Evolutionary conservation across 2,797 vertebrate species (phyloP).

Genomic region (Mus minutoides): DNA sequence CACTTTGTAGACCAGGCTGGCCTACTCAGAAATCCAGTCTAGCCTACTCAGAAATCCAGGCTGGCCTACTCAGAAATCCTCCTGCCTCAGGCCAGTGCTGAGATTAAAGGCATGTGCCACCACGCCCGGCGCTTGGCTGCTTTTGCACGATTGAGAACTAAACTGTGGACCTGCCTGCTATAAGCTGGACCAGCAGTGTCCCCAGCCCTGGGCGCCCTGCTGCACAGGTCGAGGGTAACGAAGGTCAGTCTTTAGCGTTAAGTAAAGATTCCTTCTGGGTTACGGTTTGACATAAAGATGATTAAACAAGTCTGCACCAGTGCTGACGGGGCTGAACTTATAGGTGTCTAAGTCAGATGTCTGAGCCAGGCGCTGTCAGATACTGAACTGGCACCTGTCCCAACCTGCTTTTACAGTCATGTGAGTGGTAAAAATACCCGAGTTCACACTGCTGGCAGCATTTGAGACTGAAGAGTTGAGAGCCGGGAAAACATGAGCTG

Average conservation of each 20-base stretch:
- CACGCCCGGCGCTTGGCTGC: too few species aligned
- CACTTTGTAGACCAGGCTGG: too few species aligned
- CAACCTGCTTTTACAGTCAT: conserved; percentile 8
- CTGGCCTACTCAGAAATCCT: too few species aligned
- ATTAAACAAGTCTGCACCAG: conserved; percentile 13
- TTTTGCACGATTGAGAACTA: neutral
- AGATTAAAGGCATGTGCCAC: too few species aligned
- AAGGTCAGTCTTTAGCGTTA: neutral
- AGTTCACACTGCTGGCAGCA: conserved; percentile 15
- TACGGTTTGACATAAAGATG: neutral
- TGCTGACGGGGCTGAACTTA: neutral
- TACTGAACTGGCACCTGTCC: conserved; percentile 25
- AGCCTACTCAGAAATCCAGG: too few species aligned
- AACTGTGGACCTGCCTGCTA: neutral
- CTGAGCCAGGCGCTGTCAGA: conserved; percentile 53
- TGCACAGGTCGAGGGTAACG: neutral
- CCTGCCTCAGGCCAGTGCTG: too few species aligned
- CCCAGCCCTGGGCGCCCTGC: neutral
- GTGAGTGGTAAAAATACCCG: conserved; percentile 71
- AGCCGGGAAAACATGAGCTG: neutral
- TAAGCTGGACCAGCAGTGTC: neutral
- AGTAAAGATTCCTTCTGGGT: neutral
- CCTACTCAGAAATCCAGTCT: too few species aligned
- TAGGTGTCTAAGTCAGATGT: conserved; percentile 36
- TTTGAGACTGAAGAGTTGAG: neutral